A percentile compares a stretch with the other conserved stretches of the same genome.
Evolutionary conservation across 2,113 vertebrate species (phyloP).

Genomic region (Bubalus kerabau): DNA sequence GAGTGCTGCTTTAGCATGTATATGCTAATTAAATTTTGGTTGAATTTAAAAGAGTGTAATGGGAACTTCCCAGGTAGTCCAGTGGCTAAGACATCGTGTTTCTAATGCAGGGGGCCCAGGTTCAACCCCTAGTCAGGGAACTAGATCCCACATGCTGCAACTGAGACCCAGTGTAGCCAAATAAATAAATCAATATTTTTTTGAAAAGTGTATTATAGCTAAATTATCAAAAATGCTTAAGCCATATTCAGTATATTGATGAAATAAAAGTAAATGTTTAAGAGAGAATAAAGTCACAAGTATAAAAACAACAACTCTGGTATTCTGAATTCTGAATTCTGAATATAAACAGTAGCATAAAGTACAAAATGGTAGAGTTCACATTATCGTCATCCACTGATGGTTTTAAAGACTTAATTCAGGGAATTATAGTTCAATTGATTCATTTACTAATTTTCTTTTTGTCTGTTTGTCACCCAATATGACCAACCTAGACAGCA

Average conservation of each 20-base stretch:
- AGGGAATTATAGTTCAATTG: neutral
- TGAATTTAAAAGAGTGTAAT: neutral
- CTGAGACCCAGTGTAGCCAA: neutral
- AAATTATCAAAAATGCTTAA: neutral
- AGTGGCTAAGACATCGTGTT: neutral
- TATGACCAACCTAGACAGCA: neutral
- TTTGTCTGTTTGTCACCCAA: neutral
- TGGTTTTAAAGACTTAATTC: neutral
- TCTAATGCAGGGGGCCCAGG: neutral
- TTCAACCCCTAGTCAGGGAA: neutral
- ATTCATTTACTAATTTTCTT: neutral
- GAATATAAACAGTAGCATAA: neutral
- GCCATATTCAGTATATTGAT: neutral
- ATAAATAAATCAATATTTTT: neutral
- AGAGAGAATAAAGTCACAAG: neutral
- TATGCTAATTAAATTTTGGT: neutral
- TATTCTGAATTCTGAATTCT: neutral
- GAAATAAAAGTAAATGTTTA: constrained; percentile 22
- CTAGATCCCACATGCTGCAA: neutral
- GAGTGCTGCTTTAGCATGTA: neutral
- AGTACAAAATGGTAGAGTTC: neutral
- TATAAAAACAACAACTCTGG: neutral
- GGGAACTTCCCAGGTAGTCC: neutral
- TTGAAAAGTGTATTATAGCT: neutral
- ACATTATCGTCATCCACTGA: neutral